phyloP scores from a whole-genome alignment of 2,113 vertebrate genomes.

The Colossoma macropomum region DNA sequence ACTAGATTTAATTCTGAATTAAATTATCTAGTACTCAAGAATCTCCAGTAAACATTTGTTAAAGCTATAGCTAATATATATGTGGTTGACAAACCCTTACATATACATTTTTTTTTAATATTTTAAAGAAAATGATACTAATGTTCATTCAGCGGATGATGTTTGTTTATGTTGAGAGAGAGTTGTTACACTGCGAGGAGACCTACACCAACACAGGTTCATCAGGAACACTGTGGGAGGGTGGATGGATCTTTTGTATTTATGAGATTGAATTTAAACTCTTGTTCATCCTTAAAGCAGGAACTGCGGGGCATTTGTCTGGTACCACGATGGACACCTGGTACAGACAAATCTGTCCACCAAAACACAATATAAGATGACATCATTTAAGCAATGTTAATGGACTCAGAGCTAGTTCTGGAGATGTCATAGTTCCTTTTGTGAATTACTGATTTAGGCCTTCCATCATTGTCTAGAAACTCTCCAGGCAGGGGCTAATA shows the following conservation, averaged over 20 bases:
- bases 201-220: constrained; percentile 48
- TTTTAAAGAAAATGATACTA: constrained; percentile 9
- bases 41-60: neutral
- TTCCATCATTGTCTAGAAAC: neutral
- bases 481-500: constrained; percentile 15
- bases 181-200: constrained; percentile 31
- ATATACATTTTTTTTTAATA: neutral
- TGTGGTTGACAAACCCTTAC: neutral
- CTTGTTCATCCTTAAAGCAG: constrained; percentile 1
- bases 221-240: constrained; percentile 35
- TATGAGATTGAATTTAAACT: neutral
- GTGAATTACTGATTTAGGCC: neutral
- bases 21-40: neutral
- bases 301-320: neutral
- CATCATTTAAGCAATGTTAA: no score
- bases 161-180: constrained; percentile 35
- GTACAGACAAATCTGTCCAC: neutral
- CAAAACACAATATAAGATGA: neutral
- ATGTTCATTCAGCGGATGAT: constrained; percentile 30
- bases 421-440: neutral
- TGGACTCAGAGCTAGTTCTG: neutral
- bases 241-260: constrained; percentile 19
- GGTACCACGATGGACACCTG: no score
- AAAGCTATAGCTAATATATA: neutral
- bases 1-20: neutral